A percentile compares a stretch with the other conserved stretches of the same genome.
phyloP scores from a whole-genome alignment of 2,113 vertebrate genomes.

The Nesospiza acunhae region DNA sequence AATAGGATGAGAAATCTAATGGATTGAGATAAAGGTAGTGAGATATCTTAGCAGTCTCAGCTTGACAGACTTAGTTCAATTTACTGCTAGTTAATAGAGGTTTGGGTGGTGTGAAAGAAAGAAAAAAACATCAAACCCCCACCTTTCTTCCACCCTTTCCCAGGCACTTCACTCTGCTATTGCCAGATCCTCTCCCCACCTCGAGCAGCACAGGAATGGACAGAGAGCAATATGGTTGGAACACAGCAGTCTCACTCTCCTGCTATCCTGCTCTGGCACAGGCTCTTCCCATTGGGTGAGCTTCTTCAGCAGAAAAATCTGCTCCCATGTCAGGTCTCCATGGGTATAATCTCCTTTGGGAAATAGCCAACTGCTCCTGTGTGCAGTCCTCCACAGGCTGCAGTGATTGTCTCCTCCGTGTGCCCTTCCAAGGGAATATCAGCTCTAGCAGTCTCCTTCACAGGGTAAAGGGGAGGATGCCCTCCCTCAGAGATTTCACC shows the following conservation, averaged over 20 bases:
- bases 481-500: neutral
- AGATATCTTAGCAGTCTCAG: neutral
- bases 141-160: neutral
- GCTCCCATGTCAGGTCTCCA: neutral
- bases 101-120: neutral
- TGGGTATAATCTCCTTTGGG: accelerated
- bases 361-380: neutral
- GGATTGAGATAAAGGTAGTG: accelerated
- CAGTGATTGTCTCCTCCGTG: neutral
- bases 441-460: neutral
- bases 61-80: neutral
- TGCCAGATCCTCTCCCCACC: neutral
- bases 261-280: neutral
- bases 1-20: neutral
- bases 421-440: neutral
- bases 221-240: neutral
- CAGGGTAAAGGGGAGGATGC: neutral
- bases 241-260: neutral
- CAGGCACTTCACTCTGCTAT: accelerated
- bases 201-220: accelerated
- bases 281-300: accelerated
- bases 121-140: accelerated
- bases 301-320: neutral
- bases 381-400: neutral
- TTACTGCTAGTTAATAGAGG: neutral